phyloP scores from a whole-genome alignment of 2,888 invertebrate species.

The Galeruca laticollis region DNA sequence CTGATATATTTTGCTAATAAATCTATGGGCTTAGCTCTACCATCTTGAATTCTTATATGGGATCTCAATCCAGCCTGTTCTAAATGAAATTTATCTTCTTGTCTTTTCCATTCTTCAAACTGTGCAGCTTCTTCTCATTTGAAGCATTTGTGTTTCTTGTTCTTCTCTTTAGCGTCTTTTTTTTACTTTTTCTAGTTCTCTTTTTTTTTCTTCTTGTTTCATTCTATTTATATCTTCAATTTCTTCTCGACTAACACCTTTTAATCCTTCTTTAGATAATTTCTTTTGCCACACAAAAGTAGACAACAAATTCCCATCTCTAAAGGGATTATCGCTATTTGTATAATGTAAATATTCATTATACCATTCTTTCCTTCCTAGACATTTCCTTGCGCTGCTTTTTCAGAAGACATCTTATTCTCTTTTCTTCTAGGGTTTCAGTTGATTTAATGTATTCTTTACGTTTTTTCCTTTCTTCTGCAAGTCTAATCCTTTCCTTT shows the following conservation, averaged over 20 bases:
- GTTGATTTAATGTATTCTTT: conserved; percentile 86
- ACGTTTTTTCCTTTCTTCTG: conserved; percentile 75
- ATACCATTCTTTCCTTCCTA: conserved; percentile 93
- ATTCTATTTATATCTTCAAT: conserved; percentile 85
- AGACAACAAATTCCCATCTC: conserved; percentile 93
- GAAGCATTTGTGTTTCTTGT: conserved; percentile 85
- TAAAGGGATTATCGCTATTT: conserved; percentile 98
- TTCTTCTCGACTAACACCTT: conserved; percentile 77
- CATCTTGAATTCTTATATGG: conserved; percentile 95
- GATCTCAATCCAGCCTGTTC: conserved; percentile 93
- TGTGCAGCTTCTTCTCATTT: conserved; percentile 92
- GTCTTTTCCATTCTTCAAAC: conserved; percentile 92
- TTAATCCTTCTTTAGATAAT: conserved; percentile 87
- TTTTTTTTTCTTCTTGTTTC: conserved; percentile 91
- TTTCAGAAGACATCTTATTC: conserved; percentile 83
- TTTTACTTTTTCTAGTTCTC: conserved; percentile 94
- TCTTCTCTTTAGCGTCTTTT: conserved; percentile 86
- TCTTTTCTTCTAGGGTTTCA: conserved; percentile 97
- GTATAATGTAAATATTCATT: conserved; percentile 97
- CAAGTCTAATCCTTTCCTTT: conserved; percentile 75
- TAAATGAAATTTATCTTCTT: conserved; percentile 97
- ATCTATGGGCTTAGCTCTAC: conserved; percentile 98
- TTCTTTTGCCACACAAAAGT: conserved; percentile 99
- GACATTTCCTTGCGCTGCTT: conserved; percentile 92
- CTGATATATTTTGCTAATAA: conserved; percentile 95